phyloP scores from a whole-genome alignment of 92 coral and sea anemone species.

The Porites cylindrica region DNA sequence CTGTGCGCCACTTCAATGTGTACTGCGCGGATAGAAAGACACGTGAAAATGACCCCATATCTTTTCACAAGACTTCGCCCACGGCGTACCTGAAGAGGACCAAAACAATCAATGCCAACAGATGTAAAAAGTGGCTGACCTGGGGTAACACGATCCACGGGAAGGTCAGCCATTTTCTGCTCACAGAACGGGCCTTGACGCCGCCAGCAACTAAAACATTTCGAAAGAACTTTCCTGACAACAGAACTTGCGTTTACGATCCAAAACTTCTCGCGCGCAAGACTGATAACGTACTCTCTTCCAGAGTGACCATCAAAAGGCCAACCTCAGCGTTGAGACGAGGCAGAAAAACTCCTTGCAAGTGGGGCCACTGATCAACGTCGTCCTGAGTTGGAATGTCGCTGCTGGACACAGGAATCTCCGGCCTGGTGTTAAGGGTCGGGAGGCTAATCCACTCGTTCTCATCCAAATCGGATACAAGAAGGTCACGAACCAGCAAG shows the following conservation, averaged over 20 bases:
- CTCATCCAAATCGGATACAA: conserved; percentile 58
- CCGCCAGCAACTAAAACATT: conserved; percentile 30
- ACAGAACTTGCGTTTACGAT: conserved; percentile 8
- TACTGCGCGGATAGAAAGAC: neutral
- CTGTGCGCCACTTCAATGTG: conserved; percentile 6
- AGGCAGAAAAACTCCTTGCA: conserved; percentile 39
- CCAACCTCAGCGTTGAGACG: conserved; percentile 51
- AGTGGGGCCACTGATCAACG: conserved; percentile 64
- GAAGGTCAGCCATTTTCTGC: conserved; percentile 56
- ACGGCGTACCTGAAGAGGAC: conserved; percentile 19
- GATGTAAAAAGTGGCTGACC: conserved; percentile 32
- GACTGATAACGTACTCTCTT: conserved; percentile 46
- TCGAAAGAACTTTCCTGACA: conserved; percentile 1
- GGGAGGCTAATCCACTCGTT: conserved; percentile 43
- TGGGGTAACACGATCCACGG: conserved; percentile 1
- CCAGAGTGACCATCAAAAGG: conserved; percentile 53
- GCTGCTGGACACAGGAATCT: conserved; percentile 42
- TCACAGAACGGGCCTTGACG: conserved; percentile 35
- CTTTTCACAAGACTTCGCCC: conserved; percentile 17
- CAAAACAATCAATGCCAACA: conserved; percentile 29
- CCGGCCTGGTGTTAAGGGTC: conserved; percentile 19
- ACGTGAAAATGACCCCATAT: conserved; percentile 43
- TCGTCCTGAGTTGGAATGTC: conserved; percentile 65
- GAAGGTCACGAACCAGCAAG: conserved; percentile 18
- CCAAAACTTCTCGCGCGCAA: conserved; percentile 45